phyloP scores from a whole-genome alignment of 2,797 vertebrate species.

The Neosilurus hyrtlii region DNA sequence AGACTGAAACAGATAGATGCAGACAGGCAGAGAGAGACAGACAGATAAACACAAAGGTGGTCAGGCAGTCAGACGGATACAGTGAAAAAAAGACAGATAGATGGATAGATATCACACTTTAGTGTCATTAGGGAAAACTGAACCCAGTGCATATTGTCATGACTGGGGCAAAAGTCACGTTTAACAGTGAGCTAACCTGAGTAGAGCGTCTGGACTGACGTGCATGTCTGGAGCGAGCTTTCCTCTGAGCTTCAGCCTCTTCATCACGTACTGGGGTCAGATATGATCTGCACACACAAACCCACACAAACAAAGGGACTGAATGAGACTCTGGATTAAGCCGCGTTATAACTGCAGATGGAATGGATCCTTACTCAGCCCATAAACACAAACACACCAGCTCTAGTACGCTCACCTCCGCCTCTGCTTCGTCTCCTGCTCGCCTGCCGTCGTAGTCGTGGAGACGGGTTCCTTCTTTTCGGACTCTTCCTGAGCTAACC shows the following conservation, averaged over 20 bases:
- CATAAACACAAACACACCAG: background rate
- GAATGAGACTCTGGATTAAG: constrained; percentile 4
- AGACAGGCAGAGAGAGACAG: too few species aligned
- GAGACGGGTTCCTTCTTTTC: constrained; percentile 71
- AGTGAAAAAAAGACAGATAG: too few species aligned
- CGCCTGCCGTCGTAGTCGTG: constrained; percentile 58
- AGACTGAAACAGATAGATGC: too few species aligned
- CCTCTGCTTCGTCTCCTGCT: constrained; percentile 78
- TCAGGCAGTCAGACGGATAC: too few species aligned
- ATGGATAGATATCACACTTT: too few species aligned
- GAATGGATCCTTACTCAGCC: background rate
- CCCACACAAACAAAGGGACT: constrained; percentile 57
- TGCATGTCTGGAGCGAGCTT: constrained; percentile 80
- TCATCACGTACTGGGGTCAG: constrained; percentile 83
- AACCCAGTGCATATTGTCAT: background rate
- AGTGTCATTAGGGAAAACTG: background rate
- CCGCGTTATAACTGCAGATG: background rate
- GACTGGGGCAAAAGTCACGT: background rate
- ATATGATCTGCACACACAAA: constrained; percentile 71
- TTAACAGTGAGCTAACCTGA: constrained; percentile 67
- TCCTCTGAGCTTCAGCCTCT: constrained; percentile 83
- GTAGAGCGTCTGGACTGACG: constrained; percentile 83
- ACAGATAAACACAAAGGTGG: too few species aligned
- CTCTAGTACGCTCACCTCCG: constrained; percentile 72
- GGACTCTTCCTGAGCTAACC: constrained; percentile 75